Conservation (phyloP, 1,140 invertebrate species). For the Trichomalopsis sarcophagae region DNA sequence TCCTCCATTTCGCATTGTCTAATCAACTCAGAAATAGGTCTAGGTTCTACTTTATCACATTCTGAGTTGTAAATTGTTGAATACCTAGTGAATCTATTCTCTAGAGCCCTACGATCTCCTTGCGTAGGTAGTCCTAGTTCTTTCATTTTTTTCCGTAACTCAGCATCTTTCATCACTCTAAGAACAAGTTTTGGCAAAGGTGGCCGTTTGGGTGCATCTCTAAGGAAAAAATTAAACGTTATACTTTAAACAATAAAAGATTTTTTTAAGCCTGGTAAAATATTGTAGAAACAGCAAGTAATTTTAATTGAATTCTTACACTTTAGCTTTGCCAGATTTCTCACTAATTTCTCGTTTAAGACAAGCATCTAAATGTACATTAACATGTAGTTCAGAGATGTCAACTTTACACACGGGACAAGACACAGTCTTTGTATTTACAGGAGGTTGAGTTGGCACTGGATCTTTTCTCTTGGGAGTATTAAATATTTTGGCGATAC, state of each 20-base stretch:
- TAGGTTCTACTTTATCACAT: slow-evolving; percentile 72
- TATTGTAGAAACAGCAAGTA: neutral
- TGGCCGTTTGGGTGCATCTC: slow-evolving; percentile 63
- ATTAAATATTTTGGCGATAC: slow-evolving; percentile 62
- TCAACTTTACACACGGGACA: slow-evolving; percentile 77
- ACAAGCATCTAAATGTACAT: slow-evolving; percentile 77
- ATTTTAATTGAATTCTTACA: slow-evolving; percentile 24
- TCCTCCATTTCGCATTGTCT: slow-evolving; percentile 74
- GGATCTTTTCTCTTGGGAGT: slow-evolving; percentile 61
- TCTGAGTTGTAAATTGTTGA: slow-evolving; percentile 74
- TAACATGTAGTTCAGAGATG: slow-evolving; percentile 72
- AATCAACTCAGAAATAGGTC: slow-evolving; percentile 69
- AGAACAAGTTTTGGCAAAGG: slow-evolving; percentile 77
- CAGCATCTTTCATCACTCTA: slow-evolving; percentile 75
- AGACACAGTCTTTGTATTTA: slow-evolving; percentile 61
- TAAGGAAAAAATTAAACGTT: slow-evolving; percentile 51
- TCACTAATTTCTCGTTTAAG: slow-evolving; percentile 64
- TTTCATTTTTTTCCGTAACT: slow-evolving; percentile 74
- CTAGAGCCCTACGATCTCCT: slow-evolving; percentile 74
- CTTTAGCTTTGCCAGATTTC: slow-evolving; percentile 51
- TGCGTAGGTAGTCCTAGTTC: slow-evolving; percentile 72
- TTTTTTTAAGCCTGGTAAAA: neutral
- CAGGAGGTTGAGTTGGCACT: slow-evolving; percentile 13
- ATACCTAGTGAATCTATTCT: slow-evolving; percentile 72
- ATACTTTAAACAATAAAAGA: slow-evolving; percentile 22